Percentiles rank a stretch among this genome's conserved stretches.
Evolutionary conservation across 1,140 invertebrate genomes (phyloP).

Genomic region (Prorops nasuta): DNA sequence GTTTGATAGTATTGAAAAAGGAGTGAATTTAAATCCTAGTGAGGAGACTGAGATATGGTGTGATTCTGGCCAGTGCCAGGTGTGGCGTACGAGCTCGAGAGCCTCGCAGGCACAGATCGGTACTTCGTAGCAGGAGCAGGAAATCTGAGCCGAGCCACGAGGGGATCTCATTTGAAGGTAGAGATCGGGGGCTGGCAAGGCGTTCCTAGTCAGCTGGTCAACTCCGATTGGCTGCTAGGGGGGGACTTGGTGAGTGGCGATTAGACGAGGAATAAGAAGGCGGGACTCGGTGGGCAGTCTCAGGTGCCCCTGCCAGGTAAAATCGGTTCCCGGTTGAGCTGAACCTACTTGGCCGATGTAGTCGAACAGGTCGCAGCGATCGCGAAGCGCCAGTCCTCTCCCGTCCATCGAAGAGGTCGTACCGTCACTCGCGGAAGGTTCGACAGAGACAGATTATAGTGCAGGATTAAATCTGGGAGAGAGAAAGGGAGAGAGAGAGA

Average conservation of each 20-base stretch:
- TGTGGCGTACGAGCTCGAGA: no score
- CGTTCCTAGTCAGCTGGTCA: no score
- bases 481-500: slow-evolving; percentile 5
- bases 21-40: no score
- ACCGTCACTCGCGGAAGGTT: slow-evolving; percentile 35
- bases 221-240: slow-evolving; percentile 17
- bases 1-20: no score
- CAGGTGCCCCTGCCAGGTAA: slow-evolving; percentile 16
- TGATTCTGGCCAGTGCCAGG: no score
- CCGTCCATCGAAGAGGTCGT: slow-evolving; percentile 52
- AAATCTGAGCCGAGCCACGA: no score
- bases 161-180: no score
- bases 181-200: no score
- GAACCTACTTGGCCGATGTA: slow-evolving; percentile 30
- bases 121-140: no score
- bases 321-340: slow-evolving; percentile 13
- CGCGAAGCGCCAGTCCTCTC: slow-evolving; percentile 49
- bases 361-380: slow-evolving; percentile 41
- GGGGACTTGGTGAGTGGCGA: slow-evolving; percentile 13
- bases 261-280: slow-evolving; percentile 7
- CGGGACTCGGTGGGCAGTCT: slow-evolving; percentile 23
- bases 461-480: no score
- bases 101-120: no score
- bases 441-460: slow-evolving; percentile 25
- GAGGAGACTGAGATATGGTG: no score